Evolutionary conservation across 92 coral and sea anemone genomes (phyloP).

Genomic region (Epizoanthus illoricatus): DNA sequence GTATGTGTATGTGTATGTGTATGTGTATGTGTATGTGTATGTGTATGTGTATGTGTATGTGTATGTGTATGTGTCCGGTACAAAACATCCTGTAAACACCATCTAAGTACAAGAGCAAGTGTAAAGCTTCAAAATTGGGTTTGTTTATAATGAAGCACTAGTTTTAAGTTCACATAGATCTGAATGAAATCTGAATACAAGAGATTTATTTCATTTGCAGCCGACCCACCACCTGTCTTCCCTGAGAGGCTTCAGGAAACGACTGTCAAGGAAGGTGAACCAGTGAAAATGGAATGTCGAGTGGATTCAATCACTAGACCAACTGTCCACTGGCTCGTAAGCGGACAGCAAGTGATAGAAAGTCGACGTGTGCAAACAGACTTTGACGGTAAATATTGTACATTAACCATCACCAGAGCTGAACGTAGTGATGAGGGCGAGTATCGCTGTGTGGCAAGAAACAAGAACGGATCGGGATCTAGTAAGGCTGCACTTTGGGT

Average conservation of each 20-base stretch:
- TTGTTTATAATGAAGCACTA: too few species aligned
- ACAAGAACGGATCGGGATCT: conserved; percentile 79
- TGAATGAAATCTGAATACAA: too few species aligned
- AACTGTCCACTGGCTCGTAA: conserved; percentile 76
- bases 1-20: too few species aligned
- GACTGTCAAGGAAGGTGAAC: conserved; percentile 74
- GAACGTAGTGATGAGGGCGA: conserved; percentile 75
- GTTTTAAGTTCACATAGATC: too few species aligned
- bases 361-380: conserved; percentile 69
- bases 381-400: conserved; percentile 65
- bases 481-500: conserved; percentile 76
- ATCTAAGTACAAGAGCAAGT: too few species aligned
- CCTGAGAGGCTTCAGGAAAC: conserved; percentile 78
- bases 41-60: too few species aligned
- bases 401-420: conserved; percentile 70
- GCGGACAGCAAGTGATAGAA: conserved; percentile 75
- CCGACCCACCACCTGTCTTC: conserved; percentile 68
- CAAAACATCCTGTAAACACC: too few species aligned
- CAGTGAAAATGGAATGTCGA: conserved; percentile 70
- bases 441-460: conserved; percentile 83
- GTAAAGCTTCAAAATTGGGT: too few species aligned
- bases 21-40: too few species aligned
- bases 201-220: conserved; percentile 1
- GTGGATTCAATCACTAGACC: conserved; percentile 78
- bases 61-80: too few species aligned